Evolutionary conservation across 2,113 vertebrate species (phyloP), one percentile per base, ranked within the genome.

Genomic region (Laterallus jamaicensis): DNA sequence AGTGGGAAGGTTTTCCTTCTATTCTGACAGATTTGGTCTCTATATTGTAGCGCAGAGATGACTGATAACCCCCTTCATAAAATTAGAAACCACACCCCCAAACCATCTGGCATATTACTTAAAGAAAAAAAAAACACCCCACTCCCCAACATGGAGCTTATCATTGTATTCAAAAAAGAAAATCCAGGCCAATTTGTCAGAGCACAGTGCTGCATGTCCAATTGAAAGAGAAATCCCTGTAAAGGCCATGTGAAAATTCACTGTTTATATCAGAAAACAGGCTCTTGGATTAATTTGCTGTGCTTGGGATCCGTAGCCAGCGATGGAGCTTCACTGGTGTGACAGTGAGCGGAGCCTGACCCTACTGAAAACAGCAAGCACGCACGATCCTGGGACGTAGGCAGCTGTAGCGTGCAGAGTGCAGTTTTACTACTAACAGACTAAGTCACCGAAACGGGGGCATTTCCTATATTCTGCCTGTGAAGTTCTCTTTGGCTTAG

Each of bases 81-180:
- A 97, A 97, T 97, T 97, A 97, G 97, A 97, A 97, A 97, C 95
- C 96, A 92, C 94, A 96, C 96, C 96, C 92, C 96, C 96, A 94
- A 92, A 97, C 96, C 96, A 96, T 97, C 97, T 97, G 97, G 91
- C 94, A 37, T 95, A 94, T 88, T 93, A 90, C 96, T 96, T 97
- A 95, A 95, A 96, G 93, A 92, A 97, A 96, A 96, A 94, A 49
- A 47, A 42, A 39, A 39, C 35, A 42, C 42, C 44, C 44, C 94
- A 96, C 69, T 59, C 81, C 90, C 79, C 92, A 82, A 86, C 89
- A 93, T 64, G 82, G 70, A 96, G 93, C 88, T 92, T 88, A 86
- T 82, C 91, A 94, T 94, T 96, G 92, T 97, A 96, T 96, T 96
- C 94, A 94, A 92, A 95, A 92, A 67, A 42, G 93, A 94, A 83